A percentile compares a stretch with the other conserved stretches of the same genome.
Evolutionary conservation across 64 coral and sea anemone species (phyloP).

Genomic region (Stichodactyla helianthus): DNA sequence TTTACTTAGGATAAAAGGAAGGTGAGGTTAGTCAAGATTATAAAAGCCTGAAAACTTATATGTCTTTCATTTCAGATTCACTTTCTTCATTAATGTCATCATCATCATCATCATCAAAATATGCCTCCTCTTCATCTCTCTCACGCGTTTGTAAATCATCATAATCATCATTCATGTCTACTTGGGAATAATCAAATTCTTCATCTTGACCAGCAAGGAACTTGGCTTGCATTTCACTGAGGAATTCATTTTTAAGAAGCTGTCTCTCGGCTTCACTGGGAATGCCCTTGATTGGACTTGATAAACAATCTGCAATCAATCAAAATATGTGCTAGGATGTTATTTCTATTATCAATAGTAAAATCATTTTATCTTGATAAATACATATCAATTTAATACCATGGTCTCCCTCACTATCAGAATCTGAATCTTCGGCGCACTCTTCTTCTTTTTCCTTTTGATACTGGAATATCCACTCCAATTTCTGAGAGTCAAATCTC

Average conservation of each 20-base stretch:
- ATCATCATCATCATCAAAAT: constrained; percentile 88
- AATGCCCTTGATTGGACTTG: constrained; percentile 69
- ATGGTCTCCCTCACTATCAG: constrained; percentile 29
- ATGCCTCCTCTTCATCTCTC: constrained; percentile 84
- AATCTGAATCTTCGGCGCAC: constrained; percentile 51
- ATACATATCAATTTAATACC: neutral
- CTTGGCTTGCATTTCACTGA: constrained; percentile 79
- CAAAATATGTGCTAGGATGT: neutral
- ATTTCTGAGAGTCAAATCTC: constrained; percentile 59
- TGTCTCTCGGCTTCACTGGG: constrained; percentile 77
- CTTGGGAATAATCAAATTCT: constrained; percentile 87
- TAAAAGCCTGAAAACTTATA: neutral
- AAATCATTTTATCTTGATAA: no score
- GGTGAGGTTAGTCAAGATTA: no score
- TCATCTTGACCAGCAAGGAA: constrained; percentile 89
- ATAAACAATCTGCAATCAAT: constrained; percentile 35
- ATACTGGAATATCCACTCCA: constrained; percentile 56
- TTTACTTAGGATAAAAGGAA: no score
- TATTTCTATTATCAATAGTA: neutral
- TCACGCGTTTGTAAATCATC: constrained; percentile 75
- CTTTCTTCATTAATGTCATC: constrained; percentile 47
- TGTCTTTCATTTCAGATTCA: neutral
- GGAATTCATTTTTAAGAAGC: constrained; percentile 76
- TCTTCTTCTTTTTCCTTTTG: constrained; percentile 59
- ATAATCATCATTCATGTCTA: constrained; percentile 91